Conservation (phyloP, 2,797 vertebrate genomes). For the Trachops cirrhosus region DNA sequence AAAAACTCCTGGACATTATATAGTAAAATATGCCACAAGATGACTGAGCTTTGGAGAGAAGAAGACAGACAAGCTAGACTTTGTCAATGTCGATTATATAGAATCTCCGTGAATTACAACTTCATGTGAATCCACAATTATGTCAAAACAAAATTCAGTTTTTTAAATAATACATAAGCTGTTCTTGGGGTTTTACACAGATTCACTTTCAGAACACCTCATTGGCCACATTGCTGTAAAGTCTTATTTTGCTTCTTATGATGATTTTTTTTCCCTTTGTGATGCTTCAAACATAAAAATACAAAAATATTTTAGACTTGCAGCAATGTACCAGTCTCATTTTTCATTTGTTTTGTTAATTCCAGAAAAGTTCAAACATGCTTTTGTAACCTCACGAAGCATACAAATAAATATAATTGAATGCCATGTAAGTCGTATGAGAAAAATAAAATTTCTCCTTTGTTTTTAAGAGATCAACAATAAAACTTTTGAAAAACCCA, state of each 20-base stretch:
- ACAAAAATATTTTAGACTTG: not conserved
- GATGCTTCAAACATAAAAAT: not conserved
- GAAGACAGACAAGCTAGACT: not conserved
- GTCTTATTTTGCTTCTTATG: not conserved
- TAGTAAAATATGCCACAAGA: not conserved
- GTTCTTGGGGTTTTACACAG: not conserved
- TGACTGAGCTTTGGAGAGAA: not conserved
- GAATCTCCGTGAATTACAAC: not conserved
- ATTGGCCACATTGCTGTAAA: not conserved
- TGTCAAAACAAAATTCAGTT: not conserved
- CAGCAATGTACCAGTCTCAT: not conserved
- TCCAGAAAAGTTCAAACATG: not conserved
- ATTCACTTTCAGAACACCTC: not conserved
- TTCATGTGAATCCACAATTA: not conserved
- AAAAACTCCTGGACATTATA: not conserved
- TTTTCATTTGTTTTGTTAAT: not conserved
- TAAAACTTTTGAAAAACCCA: not conserved
- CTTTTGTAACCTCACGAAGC: not conserved
- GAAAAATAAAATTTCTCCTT: not conserved
- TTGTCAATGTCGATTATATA: not conserved
- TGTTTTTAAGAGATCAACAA: not conserved
- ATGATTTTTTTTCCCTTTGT: not conserved
- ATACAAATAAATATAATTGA: not conserved
- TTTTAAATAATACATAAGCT: not conserved
- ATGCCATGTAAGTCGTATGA: not conserved